phyloP scores from a whole-genome alignment of 2,113 vertebrate species.

The Cyrtonyx montezumae region DNA sequence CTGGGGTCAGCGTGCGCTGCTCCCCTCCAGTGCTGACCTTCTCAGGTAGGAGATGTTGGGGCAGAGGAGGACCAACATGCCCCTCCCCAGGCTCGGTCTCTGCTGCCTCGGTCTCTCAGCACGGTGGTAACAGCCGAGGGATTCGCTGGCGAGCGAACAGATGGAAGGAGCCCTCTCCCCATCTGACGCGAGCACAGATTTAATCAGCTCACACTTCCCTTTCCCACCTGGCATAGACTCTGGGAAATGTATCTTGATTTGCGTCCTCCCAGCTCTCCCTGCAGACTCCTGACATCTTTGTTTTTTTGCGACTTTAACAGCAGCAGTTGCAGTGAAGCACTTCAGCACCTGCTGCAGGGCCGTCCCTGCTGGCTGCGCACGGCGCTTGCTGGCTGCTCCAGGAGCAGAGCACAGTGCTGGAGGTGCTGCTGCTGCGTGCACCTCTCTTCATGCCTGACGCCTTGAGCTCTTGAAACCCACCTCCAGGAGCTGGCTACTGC shows the following conservation, averaged over 20 bases:
- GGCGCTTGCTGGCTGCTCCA: background rate
- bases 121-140: background rate
- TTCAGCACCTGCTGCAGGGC: constrained; percentile 47
- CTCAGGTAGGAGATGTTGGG: background rate
- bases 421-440: accelerated
- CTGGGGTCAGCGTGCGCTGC: accelerated
- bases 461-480: background rate
- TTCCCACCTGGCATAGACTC: constrained; percentile 34
- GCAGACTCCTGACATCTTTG: constrained; percentile 49
- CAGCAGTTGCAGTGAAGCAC: background rate
- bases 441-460: constrained; percentile 33
- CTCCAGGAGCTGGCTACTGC: background rate
- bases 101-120: background rate
- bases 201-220: constrained; percentile 48
- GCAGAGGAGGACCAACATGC: accelerated
- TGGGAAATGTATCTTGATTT: constrained; percentile 56
- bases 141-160: background rate
- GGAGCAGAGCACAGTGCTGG: no score
- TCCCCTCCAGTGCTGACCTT: accelerated
- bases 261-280: constrained; percentile 27
- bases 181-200: constrained; percentile 37
- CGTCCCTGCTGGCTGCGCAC: background rate
- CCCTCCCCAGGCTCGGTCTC: accelerated
- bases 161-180: constrained; percentile 63
- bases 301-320: constrained; percentile 7